These are phyloP conservation scores for Steinernema khuongi DNA, from an alignment of 1,140 invertebrate genomes.

Conservation along the genomic window DNA sequence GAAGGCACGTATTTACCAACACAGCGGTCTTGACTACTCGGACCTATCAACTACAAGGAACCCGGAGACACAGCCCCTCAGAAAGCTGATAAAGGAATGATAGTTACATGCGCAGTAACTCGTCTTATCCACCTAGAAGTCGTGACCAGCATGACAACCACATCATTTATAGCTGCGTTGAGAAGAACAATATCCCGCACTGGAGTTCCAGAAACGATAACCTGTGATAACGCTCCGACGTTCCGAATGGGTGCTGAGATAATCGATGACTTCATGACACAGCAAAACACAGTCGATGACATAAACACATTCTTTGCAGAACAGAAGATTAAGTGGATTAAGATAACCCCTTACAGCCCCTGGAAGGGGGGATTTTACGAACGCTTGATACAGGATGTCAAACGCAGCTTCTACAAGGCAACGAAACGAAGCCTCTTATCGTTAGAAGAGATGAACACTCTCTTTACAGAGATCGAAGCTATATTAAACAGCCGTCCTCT, in stretches of 20 bases:
- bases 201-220: slow-evolving; percentile 4
- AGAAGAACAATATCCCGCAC: neutral
- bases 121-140: slow-evolving; percentile 21
- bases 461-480: neutral
- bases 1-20: neutral
- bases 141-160: neutral
- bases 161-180: neutral
- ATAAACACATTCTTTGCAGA: neutral
- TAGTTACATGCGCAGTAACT: slow-evolving; percentile 20
- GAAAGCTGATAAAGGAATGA: neutral
- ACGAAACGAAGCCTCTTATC: neutral
- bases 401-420: neutral
- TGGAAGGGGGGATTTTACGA: neutral
- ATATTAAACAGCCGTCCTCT: neutral
- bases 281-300: neutral
- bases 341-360: neutral
- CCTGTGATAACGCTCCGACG: slow-evolving; percentile 15
- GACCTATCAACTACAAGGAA: slow-evolving; percentile 17
- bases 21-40: slow-evolving; percentile 16
- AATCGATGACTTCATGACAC: neutral
- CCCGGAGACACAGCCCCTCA: neutral
- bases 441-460: neutral
- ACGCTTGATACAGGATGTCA: neutral
- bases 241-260: neutral
- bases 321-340: neutral